These are phyloP conservation scores for Polyommatus icarus DNA, from an alignment of 2,888 invertebrate genomes.

Conservation along the genomic window DNA sequence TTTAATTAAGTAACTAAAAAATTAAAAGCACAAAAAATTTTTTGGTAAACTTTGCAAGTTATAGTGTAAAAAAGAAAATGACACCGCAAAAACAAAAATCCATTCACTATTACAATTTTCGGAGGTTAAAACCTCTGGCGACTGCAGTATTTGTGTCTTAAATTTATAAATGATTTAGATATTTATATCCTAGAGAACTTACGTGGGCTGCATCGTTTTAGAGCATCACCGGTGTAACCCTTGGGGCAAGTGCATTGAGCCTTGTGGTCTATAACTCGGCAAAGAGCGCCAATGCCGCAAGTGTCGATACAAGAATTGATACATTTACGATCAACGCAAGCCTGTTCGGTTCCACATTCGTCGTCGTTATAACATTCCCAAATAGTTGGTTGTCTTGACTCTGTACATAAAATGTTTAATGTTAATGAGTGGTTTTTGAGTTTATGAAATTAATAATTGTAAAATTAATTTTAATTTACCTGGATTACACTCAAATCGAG, in stretches of 20 bases:
- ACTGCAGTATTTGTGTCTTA: too few relatives aligned
- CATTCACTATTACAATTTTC: too few relatives aligned
- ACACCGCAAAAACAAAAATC: too few relatives aligned
- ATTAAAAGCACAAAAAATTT: too few relatives aligned
- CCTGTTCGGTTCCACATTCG: constrained; percentile 87
- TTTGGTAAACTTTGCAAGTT: too few relatives aligned
- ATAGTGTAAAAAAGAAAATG: too few relatives aligned
- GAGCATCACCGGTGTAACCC: constrained; percentile 87
- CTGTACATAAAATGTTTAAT: constrained; percentile 48
- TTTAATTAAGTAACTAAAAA: too few relatives aligned
- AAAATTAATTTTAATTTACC: constrained; percentile 58
- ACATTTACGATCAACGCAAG: constrained; percentile 88
- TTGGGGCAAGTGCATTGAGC: constrained; percentile 90
- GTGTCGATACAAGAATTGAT: constrained; percentile 88
- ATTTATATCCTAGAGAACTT: constrained; percentile 64
- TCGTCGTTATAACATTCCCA: constrained; percentile 89
- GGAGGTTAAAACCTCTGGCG: too few relatives aligned
- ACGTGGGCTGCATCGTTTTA: constrained; percentile 88
- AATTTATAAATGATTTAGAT: background rate
- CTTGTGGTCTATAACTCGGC: constrained; percentile 87
- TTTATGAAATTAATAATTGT: background rate
- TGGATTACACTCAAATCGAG: constrained; percentile 86
- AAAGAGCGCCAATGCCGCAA: constrained; percentile 90
- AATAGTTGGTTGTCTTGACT: constrained; percentile 63
- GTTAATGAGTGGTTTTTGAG: background rate